A percentile compares a stretch with the other conserved stretches of the same genome.
Evolutionary conservation across 23 tunicate genomes (phyloP).

Genomic region (Phallusia fumigata): DNA sequence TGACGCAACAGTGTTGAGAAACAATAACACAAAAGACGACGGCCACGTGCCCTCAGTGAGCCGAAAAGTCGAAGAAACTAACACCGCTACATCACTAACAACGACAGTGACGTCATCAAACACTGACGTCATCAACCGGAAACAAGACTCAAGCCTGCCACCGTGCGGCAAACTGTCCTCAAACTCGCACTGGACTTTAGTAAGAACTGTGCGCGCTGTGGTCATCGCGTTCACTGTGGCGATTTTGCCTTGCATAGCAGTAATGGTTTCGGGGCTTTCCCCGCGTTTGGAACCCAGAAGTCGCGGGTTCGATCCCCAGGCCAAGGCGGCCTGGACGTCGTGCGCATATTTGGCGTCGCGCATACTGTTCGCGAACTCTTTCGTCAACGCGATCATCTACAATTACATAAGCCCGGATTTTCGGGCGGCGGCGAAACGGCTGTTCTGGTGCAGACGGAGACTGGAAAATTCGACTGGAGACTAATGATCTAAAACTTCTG

Average conservation of each 20-base stretch:
- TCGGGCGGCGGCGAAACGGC: constrained; percentile 17
- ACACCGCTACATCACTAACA: neutral
- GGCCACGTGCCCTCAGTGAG: neutral
- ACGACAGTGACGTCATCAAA: neutral
- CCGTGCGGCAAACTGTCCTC: neutral
- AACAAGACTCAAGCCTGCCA: neutral
- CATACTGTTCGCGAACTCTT: constrained; percentile 39
- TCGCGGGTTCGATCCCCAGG: constrained; percentile 26
- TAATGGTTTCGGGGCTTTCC: constrained; percentile 27
- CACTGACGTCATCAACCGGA: neutral
- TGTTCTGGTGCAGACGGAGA: neutral
- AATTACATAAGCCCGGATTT: constrained; percentile 32
- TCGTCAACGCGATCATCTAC: constrained; percentile 49
- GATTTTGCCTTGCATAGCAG: constrained; percentile 32
- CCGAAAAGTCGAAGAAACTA: neutral
- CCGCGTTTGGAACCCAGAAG: constrained; percentile 21
- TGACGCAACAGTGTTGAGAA: neutral
- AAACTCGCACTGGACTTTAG: neutral
- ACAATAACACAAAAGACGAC: neutral
- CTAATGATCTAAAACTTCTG: neutral
- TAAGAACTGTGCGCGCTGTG: constrained; percentile 28
- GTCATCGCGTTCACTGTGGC: constrained; percentile 41
- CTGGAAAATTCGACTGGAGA: neutral
- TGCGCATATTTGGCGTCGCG: constrained; percentile 52
- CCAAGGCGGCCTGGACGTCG: constrained; percentile 49